A percentile compares a stretch with the other conserved stretches of the same genome.
Conservation (phyloP, 2,888 invertebrate genomes). For the Scaptomyza tumidula region DNA sequence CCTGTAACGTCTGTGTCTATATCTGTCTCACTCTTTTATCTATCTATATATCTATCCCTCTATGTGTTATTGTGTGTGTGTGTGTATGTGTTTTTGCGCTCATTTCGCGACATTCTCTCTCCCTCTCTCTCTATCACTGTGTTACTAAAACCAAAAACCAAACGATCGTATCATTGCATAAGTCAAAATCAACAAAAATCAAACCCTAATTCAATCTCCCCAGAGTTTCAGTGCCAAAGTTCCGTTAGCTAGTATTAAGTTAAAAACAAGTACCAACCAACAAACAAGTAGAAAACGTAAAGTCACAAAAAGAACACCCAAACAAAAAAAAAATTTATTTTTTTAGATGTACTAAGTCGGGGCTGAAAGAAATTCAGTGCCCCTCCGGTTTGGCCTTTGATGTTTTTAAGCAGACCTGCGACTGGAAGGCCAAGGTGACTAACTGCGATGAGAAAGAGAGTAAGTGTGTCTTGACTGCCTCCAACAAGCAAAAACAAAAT, state of each 20-base stretch:
- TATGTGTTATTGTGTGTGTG: conserved; percentile 32
- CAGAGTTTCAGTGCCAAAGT: conserved; percentile 59
- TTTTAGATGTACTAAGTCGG: conserved; percentile 93
- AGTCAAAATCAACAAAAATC: conserved; percentile 37
- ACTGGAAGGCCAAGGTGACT: conserved; percentile 99
- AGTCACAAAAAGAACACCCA: conserved; percentile 10
- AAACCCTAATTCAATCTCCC: conserved; percentile 36
- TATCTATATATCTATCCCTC: conserved; percentile 26
- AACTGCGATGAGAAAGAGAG: conserved; percentile 98
- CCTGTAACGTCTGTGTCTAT: conserved; percentile 41
- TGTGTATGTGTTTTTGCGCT: conserved; percentile 30
- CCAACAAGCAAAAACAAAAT: conserved; percentile 35
- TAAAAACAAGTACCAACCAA: conserved; percentile 9
- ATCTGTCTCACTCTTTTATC: conserved; percentile 19
- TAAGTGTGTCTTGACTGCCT: conserved; percentile 88
- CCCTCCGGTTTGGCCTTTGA: conserved; percentile 98
- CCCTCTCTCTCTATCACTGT: conserved; percentile 24
- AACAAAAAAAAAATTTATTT: conserved; percentile 57
- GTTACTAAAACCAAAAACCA: conserved; percentile 60
- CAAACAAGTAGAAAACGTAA: conserved; percentile 16
- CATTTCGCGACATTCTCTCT: conserved; percentile 35
- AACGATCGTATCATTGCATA: conserved; percentile 66
- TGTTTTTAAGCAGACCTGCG: conserved; percentile 98
- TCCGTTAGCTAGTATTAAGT: conserved; percentile 52
- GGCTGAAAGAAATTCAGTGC: conserved; percentile 98